These are phyloP conservation scores for Oasisia sp. DNA, from an alignment of 2,888 invertebrate genomes.

Conservation along the genomic window DNA sequence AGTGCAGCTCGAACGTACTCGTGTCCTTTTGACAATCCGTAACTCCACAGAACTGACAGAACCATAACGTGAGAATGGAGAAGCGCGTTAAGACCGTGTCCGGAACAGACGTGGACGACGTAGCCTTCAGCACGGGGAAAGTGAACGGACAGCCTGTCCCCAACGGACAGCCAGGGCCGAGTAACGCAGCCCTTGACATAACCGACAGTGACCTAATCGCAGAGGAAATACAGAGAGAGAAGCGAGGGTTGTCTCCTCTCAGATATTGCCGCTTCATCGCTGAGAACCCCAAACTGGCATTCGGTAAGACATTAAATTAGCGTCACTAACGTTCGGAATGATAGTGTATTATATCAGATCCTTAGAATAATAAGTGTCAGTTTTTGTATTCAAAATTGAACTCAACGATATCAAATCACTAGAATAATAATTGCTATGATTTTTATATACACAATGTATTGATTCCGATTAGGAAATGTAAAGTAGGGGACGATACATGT, in stretches of 20 bases:
- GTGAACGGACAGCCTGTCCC: background rate
- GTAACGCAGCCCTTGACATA: background rate
- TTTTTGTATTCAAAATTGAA: too few relatives aligned
- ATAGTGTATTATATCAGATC: background rate
- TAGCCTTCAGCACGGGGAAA: background rate
- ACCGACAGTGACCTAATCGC: background rate
- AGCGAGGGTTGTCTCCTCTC: background rate
- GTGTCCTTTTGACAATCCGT: background rate
- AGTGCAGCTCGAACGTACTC: background rate
- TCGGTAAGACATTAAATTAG: background rate
- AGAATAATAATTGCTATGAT: too few relatives aligned
- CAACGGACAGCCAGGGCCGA: background rate
- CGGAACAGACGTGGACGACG: background rate
- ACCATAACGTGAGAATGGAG: background rate
- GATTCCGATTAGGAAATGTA: too few relatives aligned
- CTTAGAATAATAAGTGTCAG: too few relatives aligned
- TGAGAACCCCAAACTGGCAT: slow-evolving; percentile 5
- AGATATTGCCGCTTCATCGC: slow-evolving; percentile 2
- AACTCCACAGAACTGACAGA: background rate
- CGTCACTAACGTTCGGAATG: background rate
- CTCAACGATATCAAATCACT: too few relatives aligned
- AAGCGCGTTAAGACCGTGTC: background rate
- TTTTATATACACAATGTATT: too few relatives aligned
- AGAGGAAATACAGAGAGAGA: background rate
- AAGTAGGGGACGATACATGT: too few relatives aligned